A percentile compares a stretch with the other conserved stretches of the same genome.
These are phyloP conservation scores for Julus scandinavius DNA, from an alignment of 2,888 invertebrate species.

Conservation along the genomic window DNA sequence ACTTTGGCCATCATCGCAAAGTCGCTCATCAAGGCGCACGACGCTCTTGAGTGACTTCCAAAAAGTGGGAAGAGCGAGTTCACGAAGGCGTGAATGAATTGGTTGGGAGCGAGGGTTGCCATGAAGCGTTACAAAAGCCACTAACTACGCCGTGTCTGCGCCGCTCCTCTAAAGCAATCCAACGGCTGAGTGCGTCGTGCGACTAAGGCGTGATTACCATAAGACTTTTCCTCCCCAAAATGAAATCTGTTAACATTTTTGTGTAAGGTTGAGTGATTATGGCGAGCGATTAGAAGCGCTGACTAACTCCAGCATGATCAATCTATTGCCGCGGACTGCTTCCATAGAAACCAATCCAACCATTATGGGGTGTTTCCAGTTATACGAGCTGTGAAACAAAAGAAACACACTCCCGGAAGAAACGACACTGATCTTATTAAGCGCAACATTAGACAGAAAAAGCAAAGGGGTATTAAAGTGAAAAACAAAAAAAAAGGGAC, in stretches of 20 bases:
- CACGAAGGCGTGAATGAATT: conserved; percentile 34
- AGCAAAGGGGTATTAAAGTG: background rate
- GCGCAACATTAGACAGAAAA: conserved; percentile 34
- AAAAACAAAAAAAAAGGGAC: background rate
- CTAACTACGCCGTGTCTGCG: background rate
- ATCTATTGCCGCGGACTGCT: conserved; percentile 9
- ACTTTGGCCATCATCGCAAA: background rate
- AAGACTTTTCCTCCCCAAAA: conserved; percentile 26
- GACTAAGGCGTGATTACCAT: conserved; percentile 39
- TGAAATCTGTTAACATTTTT: conserved; percentile 50
- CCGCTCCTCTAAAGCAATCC: conserved; percentile 13
- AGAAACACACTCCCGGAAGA: conserved; percentile 19
- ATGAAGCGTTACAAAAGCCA: conserved; percentile 34
- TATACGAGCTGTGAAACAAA: conserved; percentile 50
- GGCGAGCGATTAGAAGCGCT: conserved; percentile 41
- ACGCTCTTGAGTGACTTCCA: background rate
- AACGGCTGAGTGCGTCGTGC: conserved; percentile 27
- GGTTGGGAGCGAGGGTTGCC: background rate
- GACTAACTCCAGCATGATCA: conserved; percentile 43
- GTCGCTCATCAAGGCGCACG: background rate
- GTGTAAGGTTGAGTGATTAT: conserved; percentile 25
- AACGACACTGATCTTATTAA: conserved; percentile 35
- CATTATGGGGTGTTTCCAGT: conserved; percentile 28
- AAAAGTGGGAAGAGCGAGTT: conserved; percentile 29
- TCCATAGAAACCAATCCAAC: conserved; percentile 4